Evolutionary conservation across 2,888 invertebrate genomes (phyloP), one percentile per base, ranked within the genome.

Genomic region (Antitype chi): DNA sequence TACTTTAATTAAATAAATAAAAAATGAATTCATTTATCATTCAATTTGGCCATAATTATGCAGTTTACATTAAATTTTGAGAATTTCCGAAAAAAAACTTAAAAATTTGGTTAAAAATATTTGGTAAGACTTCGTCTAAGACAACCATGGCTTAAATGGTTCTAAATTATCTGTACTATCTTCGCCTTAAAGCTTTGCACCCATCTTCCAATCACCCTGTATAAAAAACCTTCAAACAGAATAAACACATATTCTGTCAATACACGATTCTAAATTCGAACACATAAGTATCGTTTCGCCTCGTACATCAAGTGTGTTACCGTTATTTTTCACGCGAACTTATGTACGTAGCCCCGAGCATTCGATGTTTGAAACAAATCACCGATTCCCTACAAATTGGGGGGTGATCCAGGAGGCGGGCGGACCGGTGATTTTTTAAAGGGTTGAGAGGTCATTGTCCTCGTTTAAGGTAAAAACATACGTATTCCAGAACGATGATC

Each of bases 261-360:
- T 28, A 63, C 60, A 57, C 64, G 66, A 66, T 76, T 88, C 57
- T 69, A 76, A 74, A 78, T 75, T 64, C 75, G 52, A 64, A 74
- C 80, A 53, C 72, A 74, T 82, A 85, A 81, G 70, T 81, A 76
- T 70, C 70, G 70, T 68, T 43, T 43, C 43, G 38, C 57, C 25
- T 59, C 72, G 75, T 89, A 80, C 81, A 80, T 88, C 88, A 88
- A 62, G 75, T 52, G 59, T 52, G 77, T 74, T 55, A 82, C 89
- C 89, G 89, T 88, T 89, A 88, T 88, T 89, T 89, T 89, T 89
- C 89, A 89, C 82, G 70, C 53, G 32, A 82, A 84, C 76, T 78
- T 86, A 85, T 75, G 85, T 70, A 71, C 15, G 32, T 70, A 62
- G 53, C 60, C 71, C 69, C 57, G 62, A 49, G 72, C 70, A 57